A percentile compares a stretch with the other conserved stretches of the same genome.
These are phyloP conservation scores for Dicrurus megarhynchus DNA, from an alignment of 2,113 vertebrate species.

Conservation along the genomic window DNA sequence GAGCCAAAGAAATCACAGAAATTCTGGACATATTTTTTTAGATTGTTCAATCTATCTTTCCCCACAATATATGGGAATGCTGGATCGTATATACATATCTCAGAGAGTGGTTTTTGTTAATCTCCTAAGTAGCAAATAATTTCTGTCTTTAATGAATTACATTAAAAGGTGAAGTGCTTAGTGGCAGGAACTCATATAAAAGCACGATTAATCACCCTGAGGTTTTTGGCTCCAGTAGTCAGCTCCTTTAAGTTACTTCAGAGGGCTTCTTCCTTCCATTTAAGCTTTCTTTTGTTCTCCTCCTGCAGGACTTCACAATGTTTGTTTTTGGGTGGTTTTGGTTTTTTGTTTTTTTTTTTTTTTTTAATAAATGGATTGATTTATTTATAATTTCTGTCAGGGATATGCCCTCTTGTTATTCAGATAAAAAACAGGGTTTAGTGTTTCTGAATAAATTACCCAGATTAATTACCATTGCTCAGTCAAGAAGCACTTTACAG, in stretches of 20 bases:
- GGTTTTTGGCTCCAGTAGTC: neutral
- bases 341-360: neutral
- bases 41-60: neutral
- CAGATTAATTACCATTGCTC: neutral
- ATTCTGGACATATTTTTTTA: neutral
- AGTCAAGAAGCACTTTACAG: neutral
- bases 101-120: neutral
- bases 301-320: neutral
- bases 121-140: constrained; percentile 7
- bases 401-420: neutral
- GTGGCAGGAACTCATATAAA: neutral
- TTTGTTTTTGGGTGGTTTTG: accelerated
- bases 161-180: constrained; percentile 8
- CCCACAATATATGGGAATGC: neutral
- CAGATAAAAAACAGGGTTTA: neutral
- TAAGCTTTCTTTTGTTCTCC: neutral
- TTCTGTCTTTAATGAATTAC: constrained; percentile 17
- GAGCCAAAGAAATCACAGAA: constrained; percentile 18
- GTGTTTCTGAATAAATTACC: neutral
- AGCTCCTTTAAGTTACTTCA: neutral
- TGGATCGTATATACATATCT: neutral
- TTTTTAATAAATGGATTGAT: neutral
- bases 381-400: neutral
- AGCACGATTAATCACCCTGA: neutral
- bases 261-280: neutral